Evolutionary conservation across 2,797 vertebrate species (phyloP), one percentile per base, ranked within the genome.

Genomic region (Anguilla anguilla): DNA sequence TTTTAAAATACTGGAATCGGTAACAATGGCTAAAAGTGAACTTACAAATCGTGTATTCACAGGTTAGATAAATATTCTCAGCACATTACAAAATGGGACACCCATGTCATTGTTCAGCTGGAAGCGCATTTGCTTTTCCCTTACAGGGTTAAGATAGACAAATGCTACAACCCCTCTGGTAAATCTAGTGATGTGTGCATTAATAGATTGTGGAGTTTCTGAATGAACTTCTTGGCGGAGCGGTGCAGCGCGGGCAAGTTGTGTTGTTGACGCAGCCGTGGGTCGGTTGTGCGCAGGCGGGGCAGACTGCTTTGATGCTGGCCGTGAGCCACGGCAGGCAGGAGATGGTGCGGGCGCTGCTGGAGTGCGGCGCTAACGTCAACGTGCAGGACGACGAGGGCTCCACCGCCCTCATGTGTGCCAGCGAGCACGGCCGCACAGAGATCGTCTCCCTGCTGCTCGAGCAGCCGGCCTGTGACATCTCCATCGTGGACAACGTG

Each of bases 331-430:
- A 99, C 0, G 98, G 98, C 0, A 95, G 96, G 28, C 97, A 97
- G 93, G 98, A 98, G 94, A 99, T 98, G 98, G 98, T 98, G 87
- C 96, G 95, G 1, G 97, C 97, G 0, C 94, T 99, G 89, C 96
- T 99, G 0, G 93, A 95, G 3, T 97, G 97, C 0, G 97, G 97
- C 0, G 98, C 97, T 0, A 95, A 98, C 0, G 96, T 98, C 2
- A 99, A 99, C 57, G 92, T 96, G 10, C 98, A 98, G 91, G 98
- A 99, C 0, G 98, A 97, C 0, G 98, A 99, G 31, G 98, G 98
- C 46, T 98, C 98, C 0, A 99, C 98, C 0, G 98, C 98, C 0
- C 96, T 99, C 25, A 99, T 99, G 98, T 99, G 98, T 0, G 98
- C 98, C 90, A 98, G 98, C 0, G 98, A 99, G 90, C 98, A 99